Percentiles rank a stretch among this genome's conserved stretches.
These are phyloP conservation scores for Strongylocentrotus purpuratus DNA, from an alignment of 35 echinoderm and acorn worm species.

Conservation along the genomic window DNA sequence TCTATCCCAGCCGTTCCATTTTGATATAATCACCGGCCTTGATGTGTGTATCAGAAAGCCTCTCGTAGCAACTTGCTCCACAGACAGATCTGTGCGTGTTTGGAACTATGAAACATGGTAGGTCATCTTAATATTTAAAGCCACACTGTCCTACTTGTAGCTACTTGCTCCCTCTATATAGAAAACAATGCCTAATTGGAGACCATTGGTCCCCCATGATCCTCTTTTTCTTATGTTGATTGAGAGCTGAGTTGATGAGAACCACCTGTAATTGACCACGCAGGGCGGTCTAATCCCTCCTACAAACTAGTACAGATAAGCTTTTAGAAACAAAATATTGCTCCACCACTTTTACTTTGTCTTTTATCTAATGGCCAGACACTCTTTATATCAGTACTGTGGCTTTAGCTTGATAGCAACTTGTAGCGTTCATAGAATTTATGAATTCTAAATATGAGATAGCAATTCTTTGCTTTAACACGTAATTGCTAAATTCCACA, in stretches of 20 bases:
- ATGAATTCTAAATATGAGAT: background rate
- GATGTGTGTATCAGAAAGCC: constrained; percentile 94
- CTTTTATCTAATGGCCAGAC: background rate
- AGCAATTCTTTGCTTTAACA: background rate
- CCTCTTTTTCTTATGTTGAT: too few species aligned
- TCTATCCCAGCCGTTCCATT: constrained; percentile 91
- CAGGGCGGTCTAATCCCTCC: too few species aligned
- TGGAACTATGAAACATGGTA: constrained; percentile 96
- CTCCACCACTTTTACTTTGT: background rate
- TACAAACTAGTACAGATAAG: background rate
- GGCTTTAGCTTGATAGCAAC: background rate
- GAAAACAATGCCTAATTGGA: too few species aligned
- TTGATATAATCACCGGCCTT: constrained; percentile 84
- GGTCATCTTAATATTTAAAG: background rate
- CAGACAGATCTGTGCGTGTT: constrained; percentile 90
- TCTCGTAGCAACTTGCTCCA: constrained; percentile 91
- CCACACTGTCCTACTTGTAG: too few species aligned
- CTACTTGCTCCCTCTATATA: too few species aligned
- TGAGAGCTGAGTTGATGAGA: too few species aligned
- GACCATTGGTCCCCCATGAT: too few species aligned
- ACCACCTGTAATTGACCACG: too few species aligned
- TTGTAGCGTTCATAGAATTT: background rate
- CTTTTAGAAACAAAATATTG: background rate
- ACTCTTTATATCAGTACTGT: background rate
- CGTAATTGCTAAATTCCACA: too few species aligned